These are phyloP conservation scores for Phacellophora camtschatica DNA, from an alignment of 30 jellyfish, hydroid and myxozoan species.

Conservation along the genomic window DNA sequence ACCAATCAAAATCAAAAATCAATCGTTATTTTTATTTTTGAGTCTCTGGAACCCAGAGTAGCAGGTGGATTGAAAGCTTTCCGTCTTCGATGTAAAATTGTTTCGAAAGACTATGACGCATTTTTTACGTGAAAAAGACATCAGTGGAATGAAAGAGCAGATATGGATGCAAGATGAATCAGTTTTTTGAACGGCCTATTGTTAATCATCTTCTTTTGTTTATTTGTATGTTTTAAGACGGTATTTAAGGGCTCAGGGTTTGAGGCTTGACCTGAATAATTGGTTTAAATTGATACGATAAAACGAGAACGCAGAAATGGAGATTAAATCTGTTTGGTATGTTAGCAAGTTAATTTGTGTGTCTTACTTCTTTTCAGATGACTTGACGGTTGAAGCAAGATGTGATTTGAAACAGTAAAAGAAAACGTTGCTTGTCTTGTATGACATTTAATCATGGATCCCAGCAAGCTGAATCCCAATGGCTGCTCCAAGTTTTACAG, in stretches of 20 bases:
- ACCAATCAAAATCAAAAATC: too few species aligned
- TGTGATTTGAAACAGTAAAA: neutral
- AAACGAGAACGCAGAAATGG: neutral
- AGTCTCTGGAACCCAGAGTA: too few species aligned
- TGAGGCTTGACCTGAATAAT: constrained; percentile 26
- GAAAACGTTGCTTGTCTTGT: neutral
- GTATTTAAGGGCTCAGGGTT: constrained; percentile 1
- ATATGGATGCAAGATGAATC: too few species aligned
- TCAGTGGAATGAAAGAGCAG: too few species aligned
- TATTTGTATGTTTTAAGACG: neutral
- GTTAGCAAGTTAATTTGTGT: neutral
- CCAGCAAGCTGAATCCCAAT: constrained; percentile 1
- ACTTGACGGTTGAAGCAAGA: neutral
- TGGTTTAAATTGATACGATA: constrained; percentile 41
- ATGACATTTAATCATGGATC: constrained; percentile 16
- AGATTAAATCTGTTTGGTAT: constrained; percentile 31
- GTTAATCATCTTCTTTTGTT: too few species aligned
- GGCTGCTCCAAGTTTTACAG: constrained; percentile 49
- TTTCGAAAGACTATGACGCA: too few species aligned
- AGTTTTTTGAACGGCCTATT: too few species aligned
- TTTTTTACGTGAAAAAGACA: too few species aligned
- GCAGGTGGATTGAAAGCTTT: too few species aligned
- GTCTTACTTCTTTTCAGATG: neutral
- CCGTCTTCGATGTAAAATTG: too few species aligned
- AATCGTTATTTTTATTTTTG: too few species aligned